Percentiles rank a stretch among this genome's conserved stretches.
Conservation (phyloP, 2,797 vertebrate genomes). For the Capromys pilorides region DNA sequence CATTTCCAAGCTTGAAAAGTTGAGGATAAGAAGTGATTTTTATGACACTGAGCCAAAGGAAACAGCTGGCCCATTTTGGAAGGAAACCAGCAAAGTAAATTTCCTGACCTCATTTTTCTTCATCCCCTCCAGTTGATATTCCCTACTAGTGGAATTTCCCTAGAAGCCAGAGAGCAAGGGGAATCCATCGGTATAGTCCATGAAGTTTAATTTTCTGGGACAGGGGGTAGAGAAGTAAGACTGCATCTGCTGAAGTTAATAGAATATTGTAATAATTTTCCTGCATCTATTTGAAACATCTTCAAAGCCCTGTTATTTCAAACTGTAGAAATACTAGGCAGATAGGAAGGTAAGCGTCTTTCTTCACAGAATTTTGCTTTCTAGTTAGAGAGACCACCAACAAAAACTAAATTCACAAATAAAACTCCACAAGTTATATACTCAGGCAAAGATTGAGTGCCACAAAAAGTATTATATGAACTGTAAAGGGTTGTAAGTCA, state of each 20-base stretch:
- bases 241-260: not conserved
- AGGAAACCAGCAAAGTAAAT: constrained; percentile 7
- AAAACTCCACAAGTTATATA: constrained; percentile 41
- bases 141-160: not conserved
- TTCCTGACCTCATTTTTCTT: not conserved
- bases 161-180: not conserved
- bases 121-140: not conserved
- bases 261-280: not conserved
- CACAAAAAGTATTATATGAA: not conserved
- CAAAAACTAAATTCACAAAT: constrained; percentile 53
- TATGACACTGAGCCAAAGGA: not conserved
- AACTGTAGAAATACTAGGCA: not conserved
- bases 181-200: not conserved
- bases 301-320: not conserved
- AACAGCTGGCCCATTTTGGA: not conserved
- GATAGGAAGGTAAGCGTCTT: not conserved
- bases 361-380: not conserved
- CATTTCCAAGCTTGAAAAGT: not conserved
- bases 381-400: not conserved
- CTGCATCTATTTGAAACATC: not conserved
- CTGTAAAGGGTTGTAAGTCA: not conserved
- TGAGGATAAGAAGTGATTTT: not conserved
- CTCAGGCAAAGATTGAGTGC: not conserved
- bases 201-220: not conserved
- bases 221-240: not conserved